Conservation (phyloP, 1,140 invertebrate genomes). For the Colletes gigas region DNA sequence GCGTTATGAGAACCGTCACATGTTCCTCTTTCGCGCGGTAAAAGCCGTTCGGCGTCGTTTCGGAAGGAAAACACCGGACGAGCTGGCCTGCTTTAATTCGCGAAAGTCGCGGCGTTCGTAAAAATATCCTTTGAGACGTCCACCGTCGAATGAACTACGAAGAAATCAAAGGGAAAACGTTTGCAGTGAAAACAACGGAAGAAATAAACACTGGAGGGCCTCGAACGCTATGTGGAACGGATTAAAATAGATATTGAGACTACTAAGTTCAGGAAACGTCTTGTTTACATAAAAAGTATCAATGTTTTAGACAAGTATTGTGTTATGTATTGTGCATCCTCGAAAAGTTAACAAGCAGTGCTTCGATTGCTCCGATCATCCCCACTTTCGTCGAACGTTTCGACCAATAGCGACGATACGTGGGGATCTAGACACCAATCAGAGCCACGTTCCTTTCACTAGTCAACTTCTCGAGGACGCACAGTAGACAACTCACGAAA, state of each 20-base stretch:
- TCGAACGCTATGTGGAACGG: background rate
- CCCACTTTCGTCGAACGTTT: too few species aligned
- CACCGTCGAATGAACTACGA: background rate
- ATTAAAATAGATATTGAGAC: background rate
- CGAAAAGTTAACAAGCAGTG: too few species aligned
- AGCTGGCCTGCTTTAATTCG: background rate
- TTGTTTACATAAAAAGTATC: background rate
- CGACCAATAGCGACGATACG: too few species aligned
- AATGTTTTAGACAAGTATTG: too few species aligned
- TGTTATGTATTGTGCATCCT: too few species aligned
- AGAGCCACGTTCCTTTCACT: too few species aligned
- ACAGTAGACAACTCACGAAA: too few species aligned
- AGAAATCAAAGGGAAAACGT: constrained; percentile 4
- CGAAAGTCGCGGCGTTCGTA: background rate
- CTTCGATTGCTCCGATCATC: too few species aligned
- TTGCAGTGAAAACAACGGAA: constrained; percentile 2
- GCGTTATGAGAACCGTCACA: background rate
- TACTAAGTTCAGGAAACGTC: background rate
- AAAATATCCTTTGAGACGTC: background rate
- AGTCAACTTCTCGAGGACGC: too few species aligned
- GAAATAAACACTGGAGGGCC: background rate
- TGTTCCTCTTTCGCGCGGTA: background rate
- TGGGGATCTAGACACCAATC: too few species aligned
- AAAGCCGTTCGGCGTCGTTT: background rate
- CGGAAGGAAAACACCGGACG: background rate